Evolutionary conservation across 2,888 invertebrate genomes (phyloP).

Genomic region (Diarsia dahlii): DNA sequence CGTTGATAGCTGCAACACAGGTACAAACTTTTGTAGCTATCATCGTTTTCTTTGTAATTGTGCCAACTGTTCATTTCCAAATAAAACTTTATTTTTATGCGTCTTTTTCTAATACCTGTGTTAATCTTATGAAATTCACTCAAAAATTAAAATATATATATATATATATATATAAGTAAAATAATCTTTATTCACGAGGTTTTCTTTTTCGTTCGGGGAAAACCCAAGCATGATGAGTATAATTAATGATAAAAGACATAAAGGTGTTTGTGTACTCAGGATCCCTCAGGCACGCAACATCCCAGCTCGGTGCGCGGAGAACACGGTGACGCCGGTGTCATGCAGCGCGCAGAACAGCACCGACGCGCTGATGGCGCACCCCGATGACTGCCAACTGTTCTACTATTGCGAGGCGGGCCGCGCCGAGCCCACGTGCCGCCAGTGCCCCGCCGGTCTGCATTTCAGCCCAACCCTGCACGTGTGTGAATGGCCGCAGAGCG

Average conservation of each 20-base stretch:
- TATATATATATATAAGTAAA: too few species aligned
- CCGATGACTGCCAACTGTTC: slow-evolving; percentile 74
- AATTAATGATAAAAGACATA: not conserved
- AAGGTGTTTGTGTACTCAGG: slow-evolving; percentile 17
- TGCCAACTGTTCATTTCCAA: too few species aligned
- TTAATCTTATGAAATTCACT: too few species aligned
- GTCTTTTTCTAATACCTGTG: too few species aligned
- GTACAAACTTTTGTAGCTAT: too few species aligned
- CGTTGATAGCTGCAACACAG: too few species aligned
- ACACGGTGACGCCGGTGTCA: slow-evolving; percentile 58
- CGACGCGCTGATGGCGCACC: slow-evolving; percentile 71
- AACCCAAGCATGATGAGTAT: not conserved
- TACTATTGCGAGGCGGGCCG: slow-evolving; percentile 69
- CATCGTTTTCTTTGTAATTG: too few species aligned
- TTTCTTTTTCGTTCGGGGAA: not conserved
- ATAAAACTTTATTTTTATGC: too few species aligned
- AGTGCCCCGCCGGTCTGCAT: slow-evolving; percentile 72
- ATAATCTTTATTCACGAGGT: not conserved
- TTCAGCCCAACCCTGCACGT: slow-evolving; percentile 70
- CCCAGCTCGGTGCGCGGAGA: slow-evolving; percentile 20
- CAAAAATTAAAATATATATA: too few species aligned
- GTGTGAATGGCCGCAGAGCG: slow-evolving; percentile 68
- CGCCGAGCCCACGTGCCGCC: slow-evolving; percentile 46
- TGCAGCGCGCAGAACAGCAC: slow-evolving; percentile 60
- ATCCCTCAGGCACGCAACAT: not conserved